Evolutionary conservation across 1,140 invertebrate species (phyloP).

Genomic region (Drosophila dunni): DNA sequence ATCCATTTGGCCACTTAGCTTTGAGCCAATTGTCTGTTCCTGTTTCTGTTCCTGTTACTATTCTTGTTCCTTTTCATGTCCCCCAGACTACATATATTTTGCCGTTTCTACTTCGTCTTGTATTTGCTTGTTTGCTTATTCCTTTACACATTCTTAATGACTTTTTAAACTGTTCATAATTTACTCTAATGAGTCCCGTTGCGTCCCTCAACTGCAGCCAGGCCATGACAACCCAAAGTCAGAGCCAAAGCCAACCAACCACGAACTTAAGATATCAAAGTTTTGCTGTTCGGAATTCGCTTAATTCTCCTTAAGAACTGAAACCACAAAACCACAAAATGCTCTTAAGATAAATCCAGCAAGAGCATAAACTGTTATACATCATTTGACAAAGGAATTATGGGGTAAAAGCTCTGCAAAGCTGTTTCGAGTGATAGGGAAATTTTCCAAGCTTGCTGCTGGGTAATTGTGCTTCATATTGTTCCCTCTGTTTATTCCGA

Average conservation of each 20-base stretch:
- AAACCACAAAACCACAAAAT: not conserved
- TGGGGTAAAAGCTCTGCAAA: not conserved
- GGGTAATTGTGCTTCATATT: not conserved
- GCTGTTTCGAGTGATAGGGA: not conserved
- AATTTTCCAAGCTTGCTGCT: not conserved
- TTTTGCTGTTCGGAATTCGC: conserved; percentile 3
- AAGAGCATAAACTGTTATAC: conserved; percentile 33
- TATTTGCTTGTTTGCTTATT: conserved; percentile 17
- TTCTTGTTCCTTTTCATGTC: not conserved
- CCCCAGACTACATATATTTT: no score
- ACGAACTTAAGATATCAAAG: conserved; percentile 32
- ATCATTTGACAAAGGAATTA: not conserved
- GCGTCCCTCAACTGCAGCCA: conserved; percentile 21
- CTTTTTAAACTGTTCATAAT: conserved; percentile 71
- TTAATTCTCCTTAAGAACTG: not conserved
- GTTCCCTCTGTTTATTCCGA: not conserved
- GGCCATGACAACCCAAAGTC: not conserved
- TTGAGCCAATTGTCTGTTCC: not conserved
- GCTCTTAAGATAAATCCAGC: not conserved
- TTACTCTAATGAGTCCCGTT: conserved; percentile 52
- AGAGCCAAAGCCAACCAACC: not conserved
- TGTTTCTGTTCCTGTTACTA: not conserved
- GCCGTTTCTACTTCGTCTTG: not conserved
- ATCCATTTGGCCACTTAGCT: not conserved
- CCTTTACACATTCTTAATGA: conserved; percentile 35